Evolutionary conservation across 2,113 vertebrate species (phyloP).

Genomic region (Rattus norvegicus): GRCr8 NC_086019.1:234965001-234965500

Average conservation of each 20-base stretch:
- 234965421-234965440: too few species aligned
- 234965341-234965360: not conserved
- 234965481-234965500: not conserved
- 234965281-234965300: slow-evolving; percentile 33
- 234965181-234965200: not conserved
- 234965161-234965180: slow-evolving; percentile 20
- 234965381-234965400: not conserved
- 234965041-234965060: slow-evolving; percentile 27
- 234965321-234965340: slow-evolving; percentile 25
- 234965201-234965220: slow-evolving; percentile 11
- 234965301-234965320: slow-evolving; percentile 15
- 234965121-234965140: not conserved
- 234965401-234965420: not conserved
- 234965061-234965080: not conserved
- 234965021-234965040: not conserved
- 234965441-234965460: not conserved
- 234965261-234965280: slow-evolving; percentile 12
- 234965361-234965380: not conserved
- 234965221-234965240: not conserved
- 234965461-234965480: not conserved
- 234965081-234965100: too few species aligned
- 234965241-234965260: slow-evolving; percentile 31
- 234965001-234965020: slow-evolving; percentile 22
- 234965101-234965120: not conserved
- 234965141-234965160: slow-evolving; percentile 11